phyloP scores from a whole-genome alignment of 1,140 invertebrate genomes.

The Asbolus verrucosus region DNA sequence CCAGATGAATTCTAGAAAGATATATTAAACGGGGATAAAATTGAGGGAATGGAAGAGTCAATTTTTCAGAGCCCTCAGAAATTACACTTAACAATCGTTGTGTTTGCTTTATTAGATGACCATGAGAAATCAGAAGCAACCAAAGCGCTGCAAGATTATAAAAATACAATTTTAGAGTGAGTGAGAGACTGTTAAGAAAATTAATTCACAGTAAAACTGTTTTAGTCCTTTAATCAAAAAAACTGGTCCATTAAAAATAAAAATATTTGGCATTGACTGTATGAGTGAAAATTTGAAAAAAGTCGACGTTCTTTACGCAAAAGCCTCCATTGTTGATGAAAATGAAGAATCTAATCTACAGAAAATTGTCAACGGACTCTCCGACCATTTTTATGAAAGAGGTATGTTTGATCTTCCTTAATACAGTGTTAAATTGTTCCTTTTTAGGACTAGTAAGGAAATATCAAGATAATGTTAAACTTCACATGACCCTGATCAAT shows the following conservation, averaged over 20 bases:
- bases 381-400: constrained; percentile 66
- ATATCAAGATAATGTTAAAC: constrained; percentile 64
- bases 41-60: constrained; percentile 71
- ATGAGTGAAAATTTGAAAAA: constrained; percentile 68
- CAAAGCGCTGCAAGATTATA: constrained; percentile 68
- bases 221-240: constrained; percentile 46
- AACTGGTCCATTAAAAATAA: constrained; percentile 61
- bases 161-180: constrained; percentile 71
- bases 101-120: constrained; percentile 78
- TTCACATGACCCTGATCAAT: constrained; percentile 66
- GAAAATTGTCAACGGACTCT: constrained; percentile 63
- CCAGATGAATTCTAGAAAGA: no score
- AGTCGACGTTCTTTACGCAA: constrained; percentile 67
- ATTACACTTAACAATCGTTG: constrained; percentile 82
- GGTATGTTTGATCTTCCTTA: constrained; percentile 57
- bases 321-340: constrained; percentile 65
- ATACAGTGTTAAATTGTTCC: constrained; percentile 6
- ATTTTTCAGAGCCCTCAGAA: constrained; percentile 79
- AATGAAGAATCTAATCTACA: constrained; percentile 64
- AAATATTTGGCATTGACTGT: constrained; percentile 67
- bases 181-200: constrained; percentile 50
- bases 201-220: constrained; percentile 22
- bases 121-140: constrained; percentile 71
- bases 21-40: constrained; percentile 65
- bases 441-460: constrained; percentile 63